Conservation (phyloP, 2,888 invertebrate species). For the Megalurothrips usitatus region DNA sequence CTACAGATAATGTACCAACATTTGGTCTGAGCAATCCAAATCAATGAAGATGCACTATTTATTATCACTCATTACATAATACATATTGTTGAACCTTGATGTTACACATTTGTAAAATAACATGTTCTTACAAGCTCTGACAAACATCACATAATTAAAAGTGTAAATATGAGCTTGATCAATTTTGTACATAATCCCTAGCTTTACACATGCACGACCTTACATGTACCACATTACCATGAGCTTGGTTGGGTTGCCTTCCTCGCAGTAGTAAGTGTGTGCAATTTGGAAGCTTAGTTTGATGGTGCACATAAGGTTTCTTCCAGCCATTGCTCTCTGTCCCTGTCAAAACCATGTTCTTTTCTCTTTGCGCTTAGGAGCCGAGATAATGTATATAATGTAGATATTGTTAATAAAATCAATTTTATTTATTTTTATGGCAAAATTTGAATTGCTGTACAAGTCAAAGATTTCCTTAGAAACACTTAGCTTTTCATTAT, state of each 20-base stretch:
- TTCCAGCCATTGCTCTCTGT: neutral
- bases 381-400: neutral
- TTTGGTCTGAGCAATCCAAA: neutral
- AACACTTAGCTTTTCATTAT: neutral
- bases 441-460: neutral
- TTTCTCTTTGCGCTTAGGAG: too few relatives aligned
- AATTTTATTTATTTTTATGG: neutral
- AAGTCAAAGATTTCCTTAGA: neutral
- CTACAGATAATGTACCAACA: neutral
- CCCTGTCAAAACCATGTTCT: neutral
- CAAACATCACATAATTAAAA: neutral
- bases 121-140: neutral
- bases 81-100: neutral
- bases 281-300: too few relatives aligned
- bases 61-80: neutral
- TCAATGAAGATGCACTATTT: neutral
- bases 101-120: neutral
- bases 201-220: neutral
- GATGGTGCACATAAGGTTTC: neutral
- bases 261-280: too few relatives aligned
- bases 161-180: constrained; percentile 8
- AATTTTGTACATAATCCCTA: constrained; percentile 9
- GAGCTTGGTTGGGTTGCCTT: too few relatives aligned
- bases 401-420: neutral
- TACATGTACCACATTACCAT: neutral